Evolutionary conservation across 2,113 vertebrate species (phyloP).

Genomic region (Opisthocomus hoazin): DNA sequence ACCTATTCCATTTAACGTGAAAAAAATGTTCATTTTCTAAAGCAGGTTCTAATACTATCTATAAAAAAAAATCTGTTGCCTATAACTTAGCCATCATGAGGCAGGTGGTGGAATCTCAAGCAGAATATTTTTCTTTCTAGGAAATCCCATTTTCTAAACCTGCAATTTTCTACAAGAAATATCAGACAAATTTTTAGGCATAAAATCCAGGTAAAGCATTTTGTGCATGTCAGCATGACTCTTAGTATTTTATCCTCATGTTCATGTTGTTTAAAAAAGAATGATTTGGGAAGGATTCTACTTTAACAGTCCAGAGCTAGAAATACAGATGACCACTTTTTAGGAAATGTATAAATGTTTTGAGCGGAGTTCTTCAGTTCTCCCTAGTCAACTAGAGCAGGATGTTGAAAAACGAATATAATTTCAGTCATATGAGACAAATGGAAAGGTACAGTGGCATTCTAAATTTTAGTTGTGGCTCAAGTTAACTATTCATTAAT

Average conservation of each 20-base stretch:
- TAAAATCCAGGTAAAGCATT: not conserved
- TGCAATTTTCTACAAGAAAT: not conserved
- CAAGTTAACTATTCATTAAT: not conserved
- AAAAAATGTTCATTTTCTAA: not conserved
- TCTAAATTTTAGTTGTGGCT: not conserved
- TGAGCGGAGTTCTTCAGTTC: not conserved
- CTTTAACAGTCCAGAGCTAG: not conserved
- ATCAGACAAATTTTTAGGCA: not conserved
- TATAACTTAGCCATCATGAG: not conserved
- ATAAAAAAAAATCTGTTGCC: not conserved
- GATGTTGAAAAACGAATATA: not conserved
- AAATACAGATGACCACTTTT: not conserved
- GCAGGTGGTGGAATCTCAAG: not conserved
- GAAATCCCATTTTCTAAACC: not conserved
- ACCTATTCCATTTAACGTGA: not conserved
- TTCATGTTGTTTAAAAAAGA: not conserved
- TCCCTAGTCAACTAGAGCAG: not conserved
- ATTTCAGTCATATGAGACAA: not conserved
- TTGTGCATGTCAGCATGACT: not conserved
- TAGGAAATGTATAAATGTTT: not conserved
- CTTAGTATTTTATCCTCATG: not conserved
- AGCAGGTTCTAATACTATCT: not conserved
- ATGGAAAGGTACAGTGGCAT: not conserved
- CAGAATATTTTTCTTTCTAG: not conserved
- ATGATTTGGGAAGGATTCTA: not conserved